Conservation (phyloP, 1,140 invertebrate genomes). For the Lasioglossum albipes region DNA sequence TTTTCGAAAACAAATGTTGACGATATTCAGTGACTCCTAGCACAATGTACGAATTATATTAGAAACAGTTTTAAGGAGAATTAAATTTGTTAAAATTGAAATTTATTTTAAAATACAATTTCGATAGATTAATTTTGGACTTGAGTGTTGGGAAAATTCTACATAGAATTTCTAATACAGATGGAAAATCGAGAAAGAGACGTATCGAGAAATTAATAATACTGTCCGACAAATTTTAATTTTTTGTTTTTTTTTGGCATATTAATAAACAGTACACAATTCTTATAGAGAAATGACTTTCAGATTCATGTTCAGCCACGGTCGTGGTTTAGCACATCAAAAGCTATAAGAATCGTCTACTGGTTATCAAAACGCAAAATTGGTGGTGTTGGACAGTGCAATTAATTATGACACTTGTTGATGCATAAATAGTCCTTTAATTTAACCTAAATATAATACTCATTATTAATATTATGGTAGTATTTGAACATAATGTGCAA, state of each 20-base stretch:
- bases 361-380: too few species aligned
- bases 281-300: too few species aligned
- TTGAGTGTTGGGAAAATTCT: background rate
- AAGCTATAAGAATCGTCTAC: too few species aligned
- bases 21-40: constrained; percentile 40
- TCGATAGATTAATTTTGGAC: background rate
- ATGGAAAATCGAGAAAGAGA: background rate
- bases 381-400: too few species aligned
- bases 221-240: background rate
- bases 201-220: constrained; percentile 10
- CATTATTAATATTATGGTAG: constrained; percentile 23
- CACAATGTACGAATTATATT: constrained; percentile 44
- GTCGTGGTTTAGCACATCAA: too few species aligned
- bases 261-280: too few species aligned
- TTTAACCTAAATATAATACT: constrained; percentile 28
- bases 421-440: constrained; percentile 8
- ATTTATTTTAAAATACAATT: constrained; percentile 37
- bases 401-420: background rate
- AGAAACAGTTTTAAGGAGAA: constrained; percentile 23
- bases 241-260: background rate
- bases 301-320: too few species aligned
- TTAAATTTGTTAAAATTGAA: constrained; percentile 35
- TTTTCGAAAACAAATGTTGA: constrained; percentile 41
- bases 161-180: background rate
- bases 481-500: constrained; percentile 32